Evolutionary conservation across 2,888 invertebrate species (phyloP).

Genomic region (Amaurobius ferox): DNA sequence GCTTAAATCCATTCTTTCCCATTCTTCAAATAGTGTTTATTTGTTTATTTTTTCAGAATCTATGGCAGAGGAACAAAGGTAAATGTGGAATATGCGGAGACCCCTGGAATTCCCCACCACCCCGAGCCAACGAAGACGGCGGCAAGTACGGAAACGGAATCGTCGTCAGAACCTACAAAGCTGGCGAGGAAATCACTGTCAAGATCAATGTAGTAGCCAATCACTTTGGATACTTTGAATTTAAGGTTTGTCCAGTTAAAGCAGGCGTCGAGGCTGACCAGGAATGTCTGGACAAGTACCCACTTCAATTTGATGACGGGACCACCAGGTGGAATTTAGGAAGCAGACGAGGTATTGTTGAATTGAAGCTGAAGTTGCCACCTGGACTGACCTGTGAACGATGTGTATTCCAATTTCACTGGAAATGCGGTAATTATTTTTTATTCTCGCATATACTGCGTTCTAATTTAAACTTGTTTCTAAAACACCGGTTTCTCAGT

Average conservation of each 20-base stretch:
- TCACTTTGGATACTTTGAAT: conserved; percentile 78
- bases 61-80: conserved; percentile 44
- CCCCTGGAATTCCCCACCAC: conserved; percentile 57
- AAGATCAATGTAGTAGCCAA: conserved; percentile 77
- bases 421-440: conserved; percentile 77
- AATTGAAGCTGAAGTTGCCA: conserved; percentile 75
- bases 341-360: conserved; percentile 32
- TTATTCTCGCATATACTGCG: no score
- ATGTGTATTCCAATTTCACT: conserved; percentile 78
- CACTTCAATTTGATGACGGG: conserved; percentile 83
- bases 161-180: conserved; percentile 60
- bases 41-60: no score
- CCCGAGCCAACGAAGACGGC: conserved; percentile 69
- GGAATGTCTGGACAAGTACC: conserved; percentile 85
- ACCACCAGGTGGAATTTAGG: conserved; percentile 78
- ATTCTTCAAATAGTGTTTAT: no score
- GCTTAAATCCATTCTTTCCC: no score
- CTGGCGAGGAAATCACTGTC: conserved; percentile 75
- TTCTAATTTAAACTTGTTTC: no score
- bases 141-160: conserved; percentile 67
- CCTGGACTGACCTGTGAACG: conserved; percentile 76
- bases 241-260: conserved; percentile 77
- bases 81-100: conserved; percentile 72
- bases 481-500: no score
- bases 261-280: conserved; percentile 75